Percentiles rank a stretch among this genome's conserved stretches.
Evolutionary conservation across 1,140 invertebrate genomes (phyloP).

Genomic region (Ceratosolen fusciceps): DNA sequence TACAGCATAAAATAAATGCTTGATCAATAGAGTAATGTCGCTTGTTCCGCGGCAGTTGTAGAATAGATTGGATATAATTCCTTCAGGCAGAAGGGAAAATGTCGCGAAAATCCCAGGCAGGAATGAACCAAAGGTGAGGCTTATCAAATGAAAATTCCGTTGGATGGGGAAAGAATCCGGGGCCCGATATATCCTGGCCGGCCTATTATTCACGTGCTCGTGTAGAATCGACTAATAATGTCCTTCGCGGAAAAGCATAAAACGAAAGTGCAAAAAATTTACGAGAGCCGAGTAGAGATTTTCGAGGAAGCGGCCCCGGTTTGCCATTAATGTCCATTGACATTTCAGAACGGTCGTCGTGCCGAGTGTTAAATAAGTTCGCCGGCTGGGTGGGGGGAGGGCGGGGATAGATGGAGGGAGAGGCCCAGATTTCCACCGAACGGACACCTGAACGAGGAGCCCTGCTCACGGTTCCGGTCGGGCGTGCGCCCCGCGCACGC

Average conservation of each 20-base stretch:
- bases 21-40: too few species aligned
- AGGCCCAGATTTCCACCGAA: too few species aligned
- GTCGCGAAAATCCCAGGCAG: too few species aligned
- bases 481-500: background rate
- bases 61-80: too few species aligned
- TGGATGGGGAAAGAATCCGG: background rate
- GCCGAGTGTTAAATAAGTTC: background rate
- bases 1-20: too few species aligned
- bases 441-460: too few species aligned
- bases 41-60: too few species aligned
- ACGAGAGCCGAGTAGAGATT: background rate
- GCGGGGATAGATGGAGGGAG: background rate
- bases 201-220: slow-evolving; percentile 8
- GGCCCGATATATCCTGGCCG: background rate
- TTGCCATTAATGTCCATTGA: slow-evolving; percentile 32
- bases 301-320: slow-evolving; percentile 29
- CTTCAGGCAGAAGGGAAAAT: too few species aligned
- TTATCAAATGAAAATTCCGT: background rate
- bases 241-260: slow-evolving; percentile 4
- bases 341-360: too few species aligned
- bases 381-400: background rate
- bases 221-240: too few species aligned
- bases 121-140: too few species aligned
- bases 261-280: slow-evolving; percentile 34
- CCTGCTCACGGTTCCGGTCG: background rate